Evolutionary conservation across 1,140 invertebrate genomes (phyloP).

Genomic region (Episyrphus balteatus): DNA sequence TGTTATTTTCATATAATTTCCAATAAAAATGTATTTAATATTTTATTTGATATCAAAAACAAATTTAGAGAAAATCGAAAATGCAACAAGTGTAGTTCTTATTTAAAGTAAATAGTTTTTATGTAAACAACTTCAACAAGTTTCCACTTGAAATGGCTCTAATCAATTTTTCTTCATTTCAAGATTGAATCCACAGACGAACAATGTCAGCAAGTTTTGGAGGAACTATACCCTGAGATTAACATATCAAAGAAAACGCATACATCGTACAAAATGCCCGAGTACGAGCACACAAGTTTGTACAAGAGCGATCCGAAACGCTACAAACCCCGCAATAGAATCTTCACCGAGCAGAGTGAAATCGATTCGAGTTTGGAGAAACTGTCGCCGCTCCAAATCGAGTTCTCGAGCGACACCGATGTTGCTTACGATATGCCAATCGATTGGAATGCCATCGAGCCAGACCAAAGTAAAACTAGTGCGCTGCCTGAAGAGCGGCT

Average conservation of each 20-base stretch:
- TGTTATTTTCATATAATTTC: too few relatives aligned
- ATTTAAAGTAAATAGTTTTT: too few relatives aligned
- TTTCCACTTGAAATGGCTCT: too few relatives aligned
- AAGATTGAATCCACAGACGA: constrained; percentile 23
- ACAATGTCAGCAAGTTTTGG: constrained; percentile 15
- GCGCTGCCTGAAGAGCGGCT: constrained; percentile 63
- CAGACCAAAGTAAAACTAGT: constrained; percentile 44
- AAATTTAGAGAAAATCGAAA: too few relatives aligned
- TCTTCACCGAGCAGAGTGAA: constrained; percentile 64
- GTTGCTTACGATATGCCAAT: constrained; percentile 15
- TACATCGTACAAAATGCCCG: constrained; percentile 15
- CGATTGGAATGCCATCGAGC: constrained; percentile 28
- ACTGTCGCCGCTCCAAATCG: constrained; percentile 18
- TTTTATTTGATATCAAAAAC: too few relatives aligned
- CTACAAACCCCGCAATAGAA: constrained; percentile 57
- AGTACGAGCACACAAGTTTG: constrained; percentile 40
- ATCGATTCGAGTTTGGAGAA: constrained; percentile 52
- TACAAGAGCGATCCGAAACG: constrained; percentile 70
- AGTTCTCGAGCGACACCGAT: constrained; percentile 18
- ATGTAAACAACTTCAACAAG: too few relatives aligned
- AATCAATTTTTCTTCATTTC: neutral
- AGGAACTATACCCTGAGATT: constrained; percentile 15
- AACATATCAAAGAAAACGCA: neutral
- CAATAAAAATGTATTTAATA: too few relatives aligned
- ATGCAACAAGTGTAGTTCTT: too few relatives aligned